Percentiles rank a stretch among this genome's conserved stretches.
Conservation (phyloP, 2,797 vertebrate species). For the Capromys pilorides region DNA sequence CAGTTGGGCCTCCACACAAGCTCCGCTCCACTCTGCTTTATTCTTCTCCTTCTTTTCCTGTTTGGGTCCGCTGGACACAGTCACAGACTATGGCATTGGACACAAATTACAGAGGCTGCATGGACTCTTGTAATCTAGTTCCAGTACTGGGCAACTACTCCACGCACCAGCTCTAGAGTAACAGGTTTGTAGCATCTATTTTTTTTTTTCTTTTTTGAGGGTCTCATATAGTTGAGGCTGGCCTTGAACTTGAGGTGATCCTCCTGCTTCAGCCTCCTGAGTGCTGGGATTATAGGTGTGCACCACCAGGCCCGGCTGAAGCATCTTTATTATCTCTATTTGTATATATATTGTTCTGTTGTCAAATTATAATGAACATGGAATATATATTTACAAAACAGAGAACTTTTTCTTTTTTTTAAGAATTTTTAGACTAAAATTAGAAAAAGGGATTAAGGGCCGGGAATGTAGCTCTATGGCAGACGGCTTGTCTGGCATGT, state of each 20-base stretch:
- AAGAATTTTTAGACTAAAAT: constrained; percentile 14
- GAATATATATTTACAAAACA: constrained; percentile 19
- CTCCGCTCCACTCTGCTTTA: neutral
- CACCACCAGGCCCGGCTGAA: neutral
- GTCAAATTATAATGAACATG: constrained; percentile 38
- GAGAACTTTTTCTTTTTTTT: too few relatives aligned
- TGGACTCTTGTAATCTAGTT: neutral
- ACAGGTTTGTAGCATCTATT: neutral
- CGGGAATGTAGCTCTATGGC: too few relatives aligned
- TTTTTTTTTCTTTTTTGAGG: neutral
- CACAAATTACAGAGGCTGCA: neutral
- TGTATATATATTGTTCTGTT: neutral
- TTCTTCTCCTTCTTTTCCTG: constrained; percentile 2
- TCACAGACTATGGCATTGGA: neutral
- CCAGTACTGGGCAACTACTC: neutral
- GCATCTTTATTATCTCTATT: neutral
- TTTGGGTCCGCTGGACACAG: neutral
- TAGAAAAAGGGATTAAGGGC: neutral
- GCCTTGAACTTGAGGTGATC: neutral
- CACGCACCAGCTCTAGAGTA: neutral
- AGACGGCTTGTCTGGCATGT: neutral
- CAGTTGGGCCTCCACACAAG: neutral
- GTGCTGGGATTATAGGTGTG: neutral
- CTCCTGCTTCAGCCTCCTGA: neutral
- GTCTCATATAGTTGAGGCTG: neutral